Evolutionary conservation across 1,140 invertebrate genomes (phyloP).

Genomic region (Aphelinus certus): DNA sequence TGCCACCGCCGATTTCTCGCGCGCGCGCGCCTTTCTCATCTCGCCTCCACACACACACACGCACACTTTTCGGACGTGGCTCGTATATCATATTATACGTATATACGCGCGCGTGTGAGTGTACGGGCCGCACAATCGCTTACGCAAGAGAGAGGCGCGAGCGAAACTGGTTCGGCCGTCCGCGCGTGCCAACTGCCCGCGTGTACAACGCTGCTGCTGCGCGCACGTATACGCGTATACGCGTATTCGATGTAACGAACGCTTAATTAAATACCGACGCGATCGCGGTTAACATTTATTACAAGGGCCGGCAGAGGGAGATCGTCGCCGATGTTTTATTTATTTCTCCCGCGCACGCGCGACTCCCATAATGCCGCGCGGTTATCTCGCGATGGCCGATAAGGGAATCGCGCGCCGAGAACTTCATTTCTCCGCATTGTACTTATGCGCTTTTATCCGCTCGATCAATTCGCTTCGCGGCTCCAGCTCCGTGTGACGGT

Average conservation of each 20-base stretch:
- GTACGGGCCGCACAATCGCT: not conserved
- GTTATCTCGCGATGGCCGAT: slow-evolving; percentile 28
- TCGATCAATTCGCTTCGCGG: slow-evolving; percentile 10
- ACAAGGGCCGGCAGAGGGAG: not conserved
- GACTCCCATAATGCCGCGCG: slow-evolving; percentile 16
- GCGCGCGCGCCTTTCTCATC: not conserved
- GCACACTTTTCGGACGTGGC: not conserved
- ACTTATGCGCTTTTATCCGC: slow-evolving; percentile 15
- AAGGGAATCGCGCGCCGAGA: slow-evolving; percentile 29
- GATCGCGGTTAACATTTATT: slow-evolving; percentile 9
- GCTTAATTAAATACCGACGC: slow-evolving; percentile 33
- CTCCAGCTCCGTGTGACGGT: not conserved
- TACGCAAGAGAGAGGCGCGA: not conserved
- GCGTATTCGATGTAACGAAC: slow-evolving; percentile 19
- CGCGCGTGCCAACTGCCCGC: slow-evolving; percentile 6
- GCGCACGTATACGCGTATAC: too few species aligned
- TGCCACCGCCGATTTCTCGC: too few species aligned
- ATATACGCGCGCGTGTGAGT: not conserved
- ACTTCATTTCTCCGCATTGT: slow-evolving; percentile 38
- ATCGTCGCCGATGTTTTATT: slow-evolving; percentile 25
- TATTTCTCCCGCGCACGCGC: slow-evolving; percentile 7
- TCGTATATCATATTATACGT: slow-evolving; percentile 21
- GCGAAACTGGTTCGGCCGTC: slow-evolving; percentile 2
- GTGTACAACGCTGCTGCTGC: too few species aligned
- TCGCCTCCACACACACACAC: not conserved